Percentiles rank a stretch among this genome's conserved stretches.
These are phyloP conservation scores for Heterochromis multidens DNA, from an alignment of 2,113 vertebrate genomes.

Conservation along the genomic window DNA sequence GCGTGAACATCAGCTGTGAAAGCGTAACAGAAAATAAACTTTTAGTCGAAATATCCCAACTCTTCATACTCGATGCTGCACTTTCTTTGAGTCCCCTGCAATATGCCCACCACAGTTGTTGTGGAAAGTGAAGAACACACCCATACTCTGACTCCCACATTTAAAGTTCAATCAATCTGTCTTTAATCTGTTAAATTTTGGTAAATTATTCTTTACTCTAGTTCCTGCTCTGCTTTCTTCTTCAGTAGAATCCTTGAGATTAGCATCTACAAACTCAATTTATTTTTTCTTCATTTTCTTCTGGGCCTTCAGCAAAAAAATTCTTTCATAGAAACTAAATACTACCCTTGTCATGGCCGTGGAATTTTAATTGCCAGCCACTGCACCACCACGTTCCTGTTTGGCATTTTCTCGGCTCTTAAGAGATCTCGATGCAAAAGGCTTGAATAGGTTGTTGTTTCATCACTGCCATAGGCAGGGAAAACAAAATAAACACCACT, in stretches of 20 bases:
- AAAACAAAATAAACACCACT: constrained; percentile 19
- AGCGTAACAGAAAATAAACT: neutral
- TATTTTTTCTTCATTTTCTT: constrained; percentile 26
- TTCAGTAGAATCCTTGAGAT: neutral
- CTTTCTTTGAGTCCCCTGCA: neutral
- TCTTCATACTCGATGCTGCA: neutral
- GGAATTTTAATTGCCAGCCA: constrained; percentile 72
- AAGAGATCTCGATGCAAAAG: constrained; percentile 51
- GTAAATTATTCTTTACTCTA: neutral
- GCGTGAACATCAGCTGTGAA: neutral
- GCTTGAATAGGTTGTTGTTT: constrained; percentile 31
- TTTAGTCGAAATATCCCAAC: neutral
- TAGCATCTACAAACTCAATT: neutral
- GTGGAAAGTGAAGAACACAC: neutral
- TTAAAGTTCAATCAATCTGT: neutral
- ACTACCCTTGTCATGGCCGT: constrained; percentile 52
- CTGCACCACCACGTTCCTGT: constrained; percentile 46
- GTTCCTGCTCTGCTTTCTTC: neutral
- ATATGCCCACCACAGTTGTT: neutral
- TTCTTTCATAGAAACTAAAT: constrained; percentile 60
- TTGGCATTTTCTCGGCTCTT: constrained; percentile 58
- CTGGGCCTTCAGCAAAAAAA: constrained; percentile 22
- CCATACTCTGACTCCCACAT: neutral
- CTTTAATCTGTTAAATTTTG: neutral
- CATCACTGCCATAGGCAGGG: constrained; percentile 9